phyloP scores from a whole-genome alignment of 2,797 vertebrate genomes.

The Sitta carolinensis region DNA sequence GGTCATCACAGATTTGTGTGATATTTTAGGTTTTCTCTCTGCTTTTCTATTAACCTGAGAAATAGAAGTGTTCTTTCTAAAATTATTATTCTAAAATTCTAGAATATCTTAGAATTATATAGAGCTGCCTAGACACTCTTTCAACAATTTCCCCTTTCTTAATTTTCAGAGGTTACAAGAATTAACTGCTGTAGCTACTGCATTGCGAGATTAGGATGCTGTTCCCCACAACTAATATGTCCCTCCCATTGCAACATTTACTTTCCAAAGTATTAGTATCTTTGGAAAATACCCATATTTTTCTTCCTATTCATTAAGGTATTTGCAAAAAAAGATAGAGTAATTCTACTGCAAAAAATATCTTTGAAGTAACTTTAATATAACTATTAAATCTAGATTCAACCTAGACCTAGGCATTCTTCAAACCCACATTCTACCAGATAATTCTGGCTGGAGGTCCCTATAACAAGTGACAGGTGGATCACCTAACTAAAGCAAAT shows the following conservation, averaged over 20 bases:
- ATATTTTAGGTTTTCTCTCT: neutral
- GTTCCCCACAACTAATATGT: neutral
- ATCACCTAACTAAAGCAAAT: neutral
- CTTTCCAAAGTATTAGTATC: neutral
- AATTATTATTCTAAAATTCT: neutral
- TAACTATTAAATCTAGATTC: neutral
- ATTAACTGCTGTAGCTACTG: neutral
- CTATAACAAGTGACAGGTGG: neutral
- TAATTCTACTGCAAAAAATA: neutral
- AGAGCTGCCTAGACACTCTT: neutral
- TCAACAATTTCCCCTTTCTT: neutral
- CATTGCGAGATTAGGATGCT: neutral
- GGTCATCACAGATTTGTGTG: neutral
- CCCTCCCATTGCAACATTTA: neutral
- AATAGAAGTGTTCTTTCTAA: constrained; percentile 9
- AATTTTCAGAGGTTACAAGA: neutral
- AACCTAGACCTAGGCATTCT: neutral
- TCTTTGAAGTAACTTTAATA: neutral
- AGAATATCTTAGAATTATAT: neutral
- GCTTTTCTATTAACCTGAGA: constrained; percentile 1
- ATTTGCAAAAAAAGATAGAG: neutral
- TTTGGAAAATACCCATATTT: neutral
- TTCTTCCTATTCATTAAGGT: neutral
- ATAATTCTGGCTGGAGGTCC: neutral
- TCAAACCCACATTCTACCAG: neutral